phyloP scores from a whole-genome alignment of 2,113 vertebrate genomes.

The Anser brachyrhynchus region DNA sequence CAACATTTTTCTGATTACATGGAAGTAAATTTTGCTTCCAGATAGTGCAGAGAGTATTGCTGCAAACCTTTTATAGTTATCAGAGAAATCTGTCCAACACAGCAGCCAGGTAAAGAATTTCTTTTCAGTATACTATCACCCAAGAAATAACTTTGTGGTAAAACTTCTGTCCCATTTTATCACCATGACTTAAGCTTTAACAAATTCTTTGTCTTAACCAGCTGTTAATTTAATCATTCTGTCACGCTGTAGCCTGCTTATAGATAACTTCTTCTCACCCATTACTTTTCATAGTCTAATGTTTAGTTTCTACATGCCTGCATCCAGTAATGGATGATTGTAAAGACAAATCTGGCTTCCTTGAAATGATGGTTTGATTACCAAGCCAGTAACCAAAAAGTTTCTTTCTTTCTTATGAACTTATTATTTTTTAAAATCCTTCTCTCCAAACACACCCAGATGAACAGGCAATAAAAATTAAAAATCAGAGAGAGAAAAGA shows the following conservation, averaged over 20 bases:
- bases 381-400: background rate
- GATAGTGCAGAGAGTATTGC: background rate
- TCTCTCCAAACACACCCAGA: background rate
- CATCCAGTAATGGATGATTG: background rate
- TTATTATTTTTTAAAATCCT: background rate
- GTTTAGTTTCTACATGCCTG: background rate
- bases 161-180: background rate
- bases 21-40: background rate
- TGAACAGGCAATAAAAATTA: background rate
- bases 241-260: background rate
- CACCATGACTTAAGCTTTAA: background rate
- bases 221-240: conserved; percentile 7
- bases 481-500: background rate
- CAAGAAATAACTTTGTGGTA: background rate
- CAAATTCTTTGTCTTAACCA: background rate
- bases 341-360: background rate
- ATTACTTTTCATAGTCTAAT: background rate
- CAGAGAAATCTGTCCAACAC: background rate
- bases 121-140: background rate
- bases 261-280: background rate
- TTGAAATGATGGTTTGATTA: background rate
- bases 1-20: background rate
- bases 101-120: background rate
- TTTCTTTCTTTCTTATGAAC: background rate
- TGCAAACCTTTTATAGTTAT: background rate